Evolutionary conservation across 2,888 invertebrate genomes (phyloP), one percentile per base, ranked within the genome.

Genomic region (Dasysyrphus albostriatus): DNA sequence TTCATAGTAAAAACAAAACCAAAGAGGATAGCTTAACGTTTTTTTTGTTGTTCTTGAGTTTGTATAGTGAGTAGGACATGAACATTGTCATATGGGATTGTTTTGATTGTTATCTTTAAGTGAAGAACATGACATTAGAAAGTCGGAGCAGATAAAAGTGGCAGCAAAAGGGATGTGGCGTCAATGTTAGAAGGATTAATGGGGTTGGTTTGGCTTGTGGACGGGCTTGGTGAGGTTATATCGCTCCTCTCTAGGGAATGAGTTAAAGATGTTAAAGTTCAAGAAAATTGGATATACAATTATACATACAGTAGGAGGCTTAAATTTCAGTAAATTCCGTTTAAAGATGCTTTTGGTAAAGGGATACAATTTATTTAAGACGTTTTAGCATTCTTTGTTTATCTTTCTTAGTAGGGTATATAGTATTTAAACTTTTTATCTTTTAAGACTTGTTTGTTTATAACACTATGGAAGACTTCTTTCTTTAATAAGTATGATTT

Each of bases 51-150:
- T 63, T 47, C 16, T 29, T 51, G 58, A 75, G 73, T 73, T 77
- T 59, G 76, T 24, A n/a, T n/a, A 24, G 24, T 72, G 77, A 69
- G 77, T 75, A 79, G 75, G 70, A 82, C 75, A 72, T 67, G 82
- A 83, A 83, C 83, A 78, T 72, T 82, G 83, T 87, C 83, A 78
- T 87, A 67, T 75, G 78, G 83, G 83, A 83, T 83, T 83, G 83
- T 83, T 87, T 87, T 87, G 83, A 83, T 83, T 83, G 87, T 76
- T 83, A 87, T 83, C 83, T 76, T 67, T 67, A 85, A 85, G 85
- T 61, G 83, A 72, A 54, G 72, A 79, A 78, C 87, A 83, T 87
- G 79, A 83, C 87, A 87, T 87, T 83, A 87, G 83, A 79, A 78
- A 87, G 83, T 79, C 70, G 65, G 56, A 74, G 59, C 61, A 83